Conservation (phyloP, 1,140 invertebrate species). For the Prorops nasuta region DNA sequence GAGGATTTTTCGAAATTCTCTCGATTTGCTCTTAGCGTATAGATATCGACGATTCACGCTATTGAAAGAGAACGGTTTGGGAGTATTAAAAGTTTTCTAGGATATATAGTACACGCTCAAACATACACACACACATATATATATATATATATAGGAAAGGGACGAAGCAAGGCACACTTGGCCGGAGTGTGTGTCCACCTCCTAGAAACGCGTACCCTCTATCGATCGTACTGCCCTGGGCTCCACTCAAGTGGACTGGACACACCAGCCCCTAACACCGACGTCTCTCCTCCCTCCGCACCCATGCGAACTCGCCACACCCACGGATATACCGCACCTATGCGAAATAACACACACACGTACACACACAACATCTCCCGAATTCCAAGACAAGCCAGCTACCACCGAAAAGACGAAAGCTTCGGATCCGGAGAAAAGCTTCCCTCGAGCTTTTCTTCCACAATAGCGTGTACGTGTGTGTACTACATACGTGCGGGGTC, state of each 20-base stretch:
- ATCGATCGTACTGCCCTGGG: slow-evolving; percentile 44
- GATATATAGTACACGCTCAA: too few relatives aligned
- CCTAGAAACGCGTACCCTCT: slow-evolving; percentile 45
- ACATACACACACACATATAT: too few relatives aligned
- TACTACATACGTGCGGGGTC: too few relatives aligned
- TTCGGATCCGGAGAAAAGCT: too few relatives aligned
- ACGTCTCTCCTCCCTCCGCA: slow-evolving; percentile 8
- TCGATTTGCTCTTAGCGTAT: too few relatives aligned
- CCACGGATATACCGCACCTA: slow-evolving; percentile 1
- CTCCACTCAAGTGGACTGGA: slow-evolving; percentile 46
- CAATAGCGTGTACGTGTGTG: neutral
- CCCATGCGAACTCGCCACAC: slow-evolving; percentile 3
- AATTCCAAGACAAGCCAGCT: too few relatives aligned
- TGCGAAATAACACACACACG: neutral
- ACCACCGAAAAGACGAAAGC: too few relatives aligned
- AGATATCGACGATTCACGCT: too few relatives aligned
- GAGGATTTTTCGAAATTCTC: too few relatives aligned
- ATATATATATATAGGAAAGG: slow-evolving; percentile 9
- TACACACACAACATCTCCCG: slow-evolving; percentile 3
- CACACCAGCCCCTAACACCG: slow-evolving; percentile 25
- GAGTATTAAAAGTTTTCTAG: too few relatives aligned
- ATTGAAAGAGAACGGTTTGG: too few relatives aligned
- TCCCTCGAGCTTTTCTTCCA: slow-evolving; percentile 3
- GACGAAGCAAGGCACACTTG: slow-evolving; percentile 11
- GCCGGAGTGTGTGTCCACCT: slow-evolving; percentile 33